Evolutionary conservation across 2,113 vertebrate species (phyloP).

Genomic region (Ictidomys tridecemlineatus): DNA sequence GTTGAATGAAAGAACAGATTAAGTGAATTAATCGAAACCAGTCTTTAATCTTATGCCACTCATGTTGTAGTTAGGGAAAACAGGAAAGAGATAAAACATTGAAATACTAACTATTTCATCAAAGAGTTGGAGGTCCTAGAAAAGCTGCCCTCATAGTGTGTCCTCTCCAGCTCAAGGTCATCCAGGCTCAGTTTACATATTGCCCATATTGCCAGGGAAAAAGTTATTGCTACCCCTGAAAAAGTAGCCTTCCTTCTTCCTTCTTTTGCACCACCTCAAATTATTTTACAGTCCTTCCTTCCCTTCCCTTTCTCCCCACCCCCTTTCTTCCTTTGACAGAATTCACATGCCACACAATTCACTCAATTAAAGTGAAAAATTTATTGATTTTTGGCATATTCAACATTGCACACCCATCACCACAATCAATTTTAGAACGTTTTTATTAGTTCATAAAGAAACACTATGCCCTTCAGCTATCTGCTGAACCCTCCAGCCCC

Average conservation of each 20-base stretch:
- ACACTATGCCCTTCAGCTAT: background rate
- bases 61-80: background rate
- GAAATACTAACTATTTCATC: background rate
- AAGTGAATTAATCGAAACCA: background rate
- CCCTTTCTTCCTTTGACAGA: background rate
- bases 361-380: background rate
- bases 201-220: background rate
- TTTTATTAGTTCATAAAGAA: background rate
- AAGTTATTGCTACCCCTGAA: background rate
- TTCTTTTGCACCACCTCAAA: background rate
- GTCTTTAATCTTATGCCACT: background rate
- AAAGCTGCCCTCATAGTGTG: background rate
- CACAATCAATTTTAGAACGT: constrained; percentile 33
- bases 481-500: background rate
- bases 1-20: background rate
- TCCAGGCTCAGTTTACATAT: background rate
- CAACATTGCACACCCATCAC: background rate
- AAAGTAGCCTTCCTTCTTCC: background rate
- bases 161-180: background rate
- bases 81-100: background rate
- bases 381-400: background rate
- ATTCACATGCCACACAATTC: background rate
- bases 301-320: background rate
- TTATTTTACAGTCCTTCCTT: background rate
- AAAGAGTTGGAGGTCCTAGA: background rate